Percentiles rank a stretch among this genome's conserved stretches.
Evolutionary conservation across 2,113 vertebrate species (phyloP).

Genomic region (Vireo altiloquus): DNA sequence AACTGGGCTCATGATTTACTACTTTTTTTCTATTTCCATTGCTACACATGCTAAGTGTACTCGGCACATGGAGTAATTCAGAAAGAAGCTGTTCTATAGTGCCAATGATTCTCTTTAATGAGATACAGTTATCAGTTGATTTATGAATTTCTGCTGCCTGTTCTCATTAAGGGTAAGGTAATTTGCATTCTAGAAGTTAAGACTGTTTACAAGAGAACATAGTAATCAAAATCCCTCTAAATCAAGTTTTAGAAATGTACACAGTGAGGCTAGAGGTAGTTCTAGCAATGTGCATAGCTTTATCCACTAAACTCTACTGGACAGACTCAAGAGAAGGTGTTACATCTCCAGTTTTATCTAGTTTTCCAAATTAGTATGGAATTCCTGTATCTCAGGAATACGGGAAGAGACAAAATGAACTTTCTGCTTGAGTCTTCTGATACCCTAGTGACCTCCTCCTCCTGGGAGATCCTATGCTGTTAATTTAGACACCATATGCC

Average conservation of each 20-base stretch:
- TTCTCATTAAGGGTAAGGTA: constrained; percentile 19
- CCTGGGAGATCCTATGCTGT: neutral
- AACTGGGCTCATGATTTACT: neutral
- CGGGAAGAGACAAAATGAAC: neutral
- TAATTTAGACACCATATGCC: constrained; percentile 48
- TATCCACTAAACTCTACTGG: neutral
- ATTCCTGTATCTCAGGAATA: constrained; percentile 9
- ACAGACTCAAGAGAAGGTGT: neutral
- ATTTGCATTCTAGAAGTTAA: constrained; percentile 10
- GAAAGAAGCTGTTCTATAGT: neutral
- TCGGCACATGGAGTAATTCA: neutral
- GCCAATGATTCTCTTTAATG: constrained; percentile 12
- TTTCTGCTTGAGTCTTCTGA: constrained; percentile 21
- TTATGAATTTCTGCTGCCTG: constrained; percentile 33
- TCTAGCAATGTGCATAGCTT: neutral
- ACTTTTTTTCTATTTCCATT: neutral
- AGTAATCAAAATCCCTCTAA: constrained; percentile 35
- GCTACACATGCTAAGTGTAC: neutral
- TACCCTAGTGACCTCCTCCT: constrained; percentile 14
- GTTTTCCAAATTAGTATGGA: neutral
- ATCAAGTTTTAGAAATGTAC: neutral
- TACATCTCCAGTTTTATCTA: neutral
- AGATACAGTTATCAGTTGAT: constrained; percentile 21
- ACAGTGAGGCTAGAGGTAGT: neutral
- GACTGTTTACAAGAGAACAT: constrained; percentile 7